Evolutionary conservation across 2,797 vertebrate genomes (phyloP).

Genomic region (Chrosomus eos): DNA sequence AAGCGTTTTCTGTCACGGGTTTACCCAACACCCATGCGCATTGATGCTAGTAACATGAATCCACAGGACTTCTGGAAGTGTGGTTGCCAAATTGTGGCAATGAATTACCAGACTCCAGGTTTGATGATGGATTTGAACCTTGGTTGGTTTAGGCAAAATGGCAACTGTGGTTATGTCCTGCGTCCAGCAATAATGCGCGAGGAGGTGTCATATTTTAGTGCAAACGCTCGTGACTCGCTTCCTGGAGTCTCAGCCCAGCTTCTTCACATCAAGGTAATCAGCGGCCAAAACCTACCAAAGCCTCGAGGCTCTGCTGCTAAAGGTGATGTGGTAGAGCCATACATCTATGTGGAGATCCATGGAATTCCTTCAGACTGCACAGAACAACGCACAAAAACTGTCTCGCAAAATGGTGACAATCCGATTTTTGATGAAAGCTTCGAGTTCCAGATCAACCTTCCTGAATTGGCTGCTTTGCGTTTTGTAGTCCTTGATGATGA

Average conservation of each 20-base stretch:
- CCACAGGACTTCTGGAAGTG: constrained; percentile 97
- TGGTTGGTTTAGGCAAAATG: constrained; percentile 92
- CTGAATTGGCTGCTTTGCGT: constrained; percentile 87
- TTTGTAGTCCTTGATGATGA: constrained; percentile 92
- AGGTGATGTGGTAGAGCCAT: constrained; percentile 92
- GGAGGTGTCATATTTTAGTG: constrained; percentile 95
- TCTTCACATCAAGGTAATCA: constrained; percentile 92
- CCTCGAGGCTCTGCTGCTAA: constrained; percentile 91
- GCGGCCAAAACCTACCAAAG: constrained; percentile 93
- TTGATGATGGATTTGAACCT: constrained; percentile 94
- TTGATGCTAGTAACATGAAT: constrained; percentile 95
- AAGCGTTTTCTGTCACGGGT: constrained; percentile 89
- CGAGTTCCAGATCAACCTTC: constrained; percentile 94
- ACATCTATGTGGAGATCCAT: constrained; percentile 91
- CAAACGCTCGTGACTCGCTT: constrained; percentile 88
- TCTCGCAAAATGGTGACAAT: constrained; percentile 89
- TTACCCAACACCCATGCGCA: constrained; percentile 91
- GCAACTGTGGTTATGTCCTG: constrained; percentile 90
- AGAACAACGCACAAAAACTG: constrained; percentile 91
- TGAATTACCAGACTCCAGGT: constrained; percentile 93
- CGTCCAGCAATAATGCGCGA: constrained; percentile 93
- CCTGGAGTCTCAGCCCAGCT: constrained; percentile 91
- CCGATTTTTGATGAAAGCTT: constrained; percentile 92
- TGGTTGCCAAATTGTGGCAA: constrained; percentile 93
- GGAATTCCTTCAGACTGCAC: constrained; percentile 91